A percentile compares a stretch with the other conserved stretches of the same genome.
phyloP scores from a whole-genome alignment of 2,797 vertebrate genomes.

The Furcifer pardalis region DNA sequence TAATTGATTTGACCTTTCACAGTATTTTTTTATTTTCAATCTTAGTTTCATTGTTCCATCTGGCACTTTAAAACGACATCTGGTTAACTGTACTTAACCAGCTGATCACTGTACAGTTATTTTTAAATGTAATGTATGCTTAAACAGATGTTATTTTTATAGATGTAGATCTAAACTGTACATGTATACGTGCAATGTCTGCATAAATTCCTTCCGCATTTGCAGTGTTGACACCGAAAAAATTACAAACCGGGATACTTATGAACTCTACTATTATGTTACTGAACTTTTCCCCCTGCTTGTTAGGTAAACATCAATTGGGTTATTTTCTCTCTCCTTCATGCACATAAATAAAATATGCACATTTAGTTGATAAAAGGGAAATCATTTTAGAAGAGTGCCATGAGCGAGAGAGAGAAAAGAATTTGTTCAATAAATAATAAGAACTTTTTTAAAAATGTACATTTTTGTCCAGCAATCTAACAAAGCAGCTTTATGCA shows the following conservation, averaged over 20 bases:
- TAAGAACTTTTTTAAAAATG: slow-evolving; percentile 77
- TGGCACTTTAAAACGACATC: slow-evolving; percentile 99
- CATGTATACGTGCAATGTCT: slow-evolving; percentile 85
- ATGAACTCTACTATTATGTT: slow-evolving; percentile 83
- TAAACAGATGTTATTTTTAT: slow-evolving; percentile 99
- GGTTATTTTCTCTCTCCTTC: slow-evolving; percentile 83
- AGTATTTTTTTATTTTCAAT: slow-evolving; percentile 98
- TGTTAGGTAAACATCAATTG: slow-evolving; percentile 90
- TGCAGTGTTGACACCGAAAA: slow-evolving; percentile 91
- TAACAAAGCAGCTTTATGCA: neutral
- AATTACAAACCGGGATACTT: slow-evolving; percentile 85
- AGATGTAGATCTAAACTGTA: slow-evolving; percentile 88
- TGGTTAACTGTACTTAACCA: slow-evolving; percentile 99
- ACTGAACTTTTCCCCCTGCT: slow-evolving; percentile 80
- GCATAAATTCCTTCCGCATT: slow-evolving; percentile 88
- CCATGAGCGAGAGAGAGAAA: slow-evolving; percentile 86
- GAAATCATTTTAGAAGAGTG: slow-evolving; percentile 88
- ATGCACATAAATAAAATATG: slow-evolving; percentile 89
- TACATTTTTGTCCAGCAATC: slow-evolving; percentile 50
- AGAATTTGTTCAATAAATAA: slow-evolving; percentile 89
- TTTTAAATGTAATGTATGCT: slow-evolving; percentile 99
- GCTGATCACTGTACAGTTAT: slow-evolving; percentile 99
- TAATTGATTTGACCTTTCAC: slow-evolving; percentile 99
- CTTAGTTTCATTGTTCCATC: slow-evolving; percentile 99
- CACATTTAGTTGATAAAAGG: slow-evolving; percentile 86